These are phyloP conservation scores for Campaea margaritaria DNA, from an alignment of 2,888 invertebrate genomes.

Conservation along the genomic window DNA sequence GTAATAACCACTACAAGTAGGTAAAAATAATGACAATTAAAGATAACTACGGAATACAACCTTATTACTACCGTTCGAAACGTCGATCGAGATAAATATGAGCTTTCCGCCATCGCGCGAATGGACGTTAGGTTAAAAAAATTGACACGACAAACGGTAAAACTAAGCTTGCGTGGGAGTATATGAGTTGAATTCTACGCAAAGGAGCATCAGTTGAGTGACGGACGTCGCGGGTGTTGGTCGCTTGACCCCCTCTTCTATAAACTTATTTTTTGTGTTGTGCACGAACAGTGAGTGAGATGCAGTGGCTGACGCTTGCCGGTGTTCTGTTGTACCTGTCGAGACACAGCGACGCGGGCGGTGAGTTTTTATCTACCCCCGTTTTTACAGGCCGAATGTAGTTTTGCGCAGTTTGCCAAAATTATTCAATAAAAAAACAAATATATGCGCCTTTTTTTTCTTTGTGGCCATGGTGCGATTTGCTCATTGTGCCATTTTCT, in stretches of 20 bases:
- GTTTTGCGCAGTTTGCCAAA: slow-evolving; percentile 7
- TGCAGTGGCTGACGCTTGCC: slow-evolving; percentile 72
- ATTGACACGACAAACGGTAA: slow-evolving; percentile 50
- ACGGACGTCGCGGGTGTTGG: slow-evolving; percentile 58
- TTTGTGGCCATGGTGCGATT: too few species aligned
- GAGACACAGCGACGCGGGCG: slow-evolving; percentile 61
- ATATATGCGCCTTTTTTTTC: neutral
- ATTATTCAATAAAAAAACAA: slow-evolving; percentile 6
- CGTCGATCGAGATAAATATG: slow-evolving; percentile 18
- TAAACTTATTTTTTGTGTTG: slow-evolving; percentile 59
- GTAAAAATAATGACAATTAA: neutral
- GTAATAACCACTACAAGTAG: neutral
- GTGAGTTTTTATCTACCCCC: slow-evolving; percentile 56
- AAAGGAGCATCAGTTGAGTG: slow-evolving; percentile 63
- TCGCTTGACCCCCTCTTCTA: slow-evolving; percentile 43
- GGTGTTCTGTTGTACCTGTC: slow-evolving; percentile 65
- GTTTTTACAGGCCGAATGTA: neutral
- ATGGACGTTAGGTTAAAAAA: slow-evolving; percentile 47
- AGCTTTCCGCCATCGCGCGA: slow-evolving; percentile 37
- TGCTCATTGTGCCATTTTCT: neutral
- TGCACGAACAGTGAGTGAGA: slow-evolving; percentile 68
- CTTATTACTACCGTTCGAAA: slow-evolving; percentile 3
- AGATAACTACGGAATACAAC: slow-evolving; percentile 28
- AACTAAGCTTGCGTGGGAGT: slow-evolving; percentile 62
- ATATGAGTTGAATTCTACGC: slow-evolving; percentile 62